Base-by-base conservation (phyloP, 2,888 invertebrate genomes). In the Congeria kusceri region DNA sequence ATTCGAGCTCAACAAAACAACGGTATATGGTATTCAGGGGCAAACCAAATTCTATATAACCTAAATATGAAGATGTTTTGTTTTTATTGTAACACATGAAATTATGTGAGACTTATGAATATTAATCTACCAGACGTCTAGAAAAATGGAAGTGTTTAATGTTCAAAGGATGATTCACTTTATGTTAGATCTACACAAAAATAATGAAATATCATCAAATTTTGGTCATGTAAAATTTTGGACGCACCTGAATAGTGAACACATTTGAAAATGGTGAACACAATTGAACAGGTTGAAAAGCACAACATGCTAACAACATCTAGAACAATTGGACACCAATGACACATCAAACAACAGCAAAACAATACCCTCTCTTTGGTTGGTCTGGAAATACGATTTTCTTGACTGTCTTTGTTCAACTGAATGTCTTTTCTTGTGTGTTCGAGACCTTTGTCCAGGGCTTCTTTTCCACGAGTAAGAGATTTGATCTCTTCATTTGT, bases 401-500 rank as follows among this genome's bases (percentile, higher is more conserved):
- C 86, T 64, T 88, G 87, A 77, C 92, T 92, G 77, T 93, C 92
- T 85, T 89, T 88, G 81, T 93, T 93, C 39, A 93, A 80, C 65
- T 90, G 86, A 49, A 93, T 86, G 80, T 93, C 93, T 89, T 93
- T 93, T 61, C 93, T 81, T 53, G 90, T 90, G 83, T 93, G 92
- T 68, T 93, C 93, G 65, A 93, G 69, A 9, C 91, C 87, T 59
- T 91, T 92, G 83, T 93, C 93, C 20, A 93, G 77, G 18, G 90
- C 86, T 74, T 93, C 93, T 79, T 91, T 92, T 3, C 91, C 91
- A 65, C 92, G 85, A 4, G 89, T 92, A 25, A 93, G 80, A 9
- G 91, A 86, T 84, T 93, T 93, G 28, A 93, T 93, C 85, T 93
- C 93, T 83, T 93, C 92, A 81, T 93, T 93, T 49, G 92, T 91